Base-by-base conservation (phyloP, 2,888 invertebrate species). In the Thymelicus acteon region DNA sequence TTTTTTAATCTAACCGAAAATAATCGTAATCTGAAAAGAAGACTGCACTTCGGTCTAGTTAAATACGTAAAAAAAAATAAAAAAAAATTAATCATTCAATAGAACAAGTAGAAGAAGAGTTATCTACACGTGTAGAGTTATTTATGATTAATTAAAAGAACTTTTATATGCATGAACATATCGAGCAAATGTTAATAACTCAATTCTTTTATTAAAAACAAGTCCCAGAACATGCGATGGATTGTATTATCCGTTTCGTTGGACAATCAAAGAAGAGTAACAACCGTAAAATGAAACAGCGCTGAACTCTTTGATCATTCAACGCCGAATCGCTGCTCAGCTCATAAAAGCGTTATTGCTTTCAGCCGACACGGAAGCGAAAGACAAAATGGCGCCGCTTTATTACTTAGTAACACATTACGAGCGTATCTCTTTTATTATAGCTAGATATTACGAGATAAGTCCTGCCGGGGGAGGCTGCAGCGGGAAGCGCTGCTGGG, bases 381-480 rank as follows among this genome's bases (percentile, higher is more conserved):
- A 83, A 88, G 86, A 87, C 91, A 93, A 93, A 90, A 93, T 93
- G 93, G 93, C 93, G 91, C 84, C 86, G 88, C 92, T 91, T 92
- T 92, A 92, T 93, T 92, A 92, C 93, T 93, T 92, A 93, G 91
- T 91, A 91, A 91, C 92, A 92, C 92, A 89, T 90, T 87, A 86
- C 83, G 84, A 86, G 85, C 86, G 87, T 88, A 90, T 92, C 92
- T 91, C 87, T 90, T 91, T 91, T 91, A 90, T 89, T 89, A 90
- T 89, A 91, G 87, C 85, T 89, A 87, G 84, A 88, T 89, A 88
- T 90, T 90, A 89, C 85, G 87, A 89, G 92, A 92, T 92, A 91
- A 92, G 84, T 84, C 84, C 83, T 81, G 80, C 68, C 75, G 82
- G 81, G 75, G 86, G 89, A 86, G 88, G 86, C 82, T 86, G 87